phyloP scores from a whole-genome alignment of 2,888 invertebrate species.

The Nebria salina region DNA sequence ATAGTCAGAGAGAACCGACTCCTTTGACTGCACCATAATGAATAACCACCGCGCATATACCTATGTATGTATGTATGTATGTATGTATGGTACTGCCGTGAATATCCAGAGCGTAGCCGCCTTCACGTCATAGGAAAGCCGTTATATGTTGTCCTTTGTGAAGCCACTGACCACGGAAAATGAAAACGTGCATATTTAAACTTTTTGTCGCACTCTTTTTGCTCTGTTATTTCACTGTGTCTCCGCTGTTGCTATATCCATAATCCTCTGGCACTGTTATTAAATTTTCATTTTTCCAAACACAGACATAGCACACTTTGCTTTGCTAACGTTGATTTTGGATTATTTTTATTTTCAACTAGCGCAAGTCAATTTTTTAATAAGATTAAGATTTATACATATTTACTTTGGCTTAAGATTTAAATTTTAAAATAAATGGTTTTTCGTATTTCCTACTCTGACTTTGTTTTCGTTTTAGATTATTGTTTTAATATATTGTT shows the following conservation, averaged over 20 bases:
- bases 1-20: neutral
- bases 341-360: conserved; percentile 1
- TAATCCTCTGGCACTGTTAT: conserved; percentile 1
- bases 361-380: neutral
- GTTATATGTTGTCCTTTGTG: conserved; percentile 32
- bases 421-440: neutral
- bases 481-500: neutral
- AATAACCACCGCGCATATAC: conserved; percentile 10
- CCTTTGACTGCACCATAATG: conserved; percentile 38
- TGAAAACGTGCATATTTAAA: conserved; percentile 25
- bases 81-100: neutral
- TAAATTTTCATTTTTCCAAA: conserved; percentile 1
- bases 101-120: neutral
- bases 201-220: conserved; percentile 19
- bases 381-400: neutral
- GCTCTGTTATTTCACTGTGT: neutral
- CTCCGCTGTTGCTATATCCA: neutral
- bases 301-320: neutral
- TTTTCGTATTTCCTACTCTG: too few species aligned
- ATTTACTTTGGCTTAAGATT: neutral
- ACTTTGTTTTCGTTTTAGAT: neutral
- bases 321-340: neutral
- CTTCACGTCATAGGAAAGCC: conserved; percentile 6
- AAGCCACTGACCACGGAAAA: conserved; percentile 41
- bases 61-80: too few species aligned